These are phyloP conservation scores for Apus apus DNA, from an alignment of 2,113 vertebrate species.

Conservation along the genomic window DNA sequence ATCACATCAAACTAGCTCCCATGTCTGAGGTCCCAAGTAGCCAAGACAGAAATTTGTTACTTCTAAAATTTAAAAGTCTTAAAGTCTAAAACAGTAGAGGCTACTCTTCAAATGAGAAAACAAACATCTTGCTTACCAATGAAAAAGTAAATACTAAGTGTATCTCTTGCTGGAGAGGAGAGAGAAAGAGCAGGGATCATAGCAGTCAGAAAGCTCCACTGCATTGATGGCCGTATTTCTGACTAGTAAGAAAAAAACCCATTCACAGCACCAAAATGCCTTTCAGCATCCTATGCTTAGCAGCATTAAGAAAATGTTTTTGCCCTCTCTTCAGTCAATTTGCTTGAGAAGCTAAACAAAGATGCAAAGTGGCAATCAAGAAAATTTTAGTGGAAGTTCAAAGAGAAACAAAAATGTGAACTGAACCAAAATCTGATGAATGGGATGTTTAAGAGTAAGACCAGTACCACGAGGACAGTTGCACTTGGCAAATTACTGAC, in stretches of 20 bases:
- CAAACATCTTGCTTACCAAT: neutral
- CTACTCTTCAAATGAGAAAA: neutral
- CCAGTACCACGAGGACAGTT: neutral
- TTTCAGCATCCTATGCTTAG: neutral
- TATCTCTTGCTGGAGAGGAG: neutral
- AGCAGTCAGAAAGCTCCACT: neutral
- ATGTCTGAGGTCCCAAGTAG: neutral
- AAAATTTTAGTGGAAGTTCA: neutral
- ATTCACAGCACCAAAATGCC: neutral
- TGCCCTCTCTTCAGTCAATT: neutral
- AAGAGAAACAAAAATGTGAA: neutral
- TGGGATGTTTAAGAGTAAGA: neutral
- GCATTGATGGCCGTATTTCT: neutral
- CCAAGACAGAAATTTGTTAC: neutral
- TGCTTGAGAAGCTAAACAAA: neutral
- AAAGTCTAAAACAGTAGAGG: neutral
- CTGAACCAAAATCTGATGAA: neutral
- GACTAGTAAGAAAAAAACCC: neutral
- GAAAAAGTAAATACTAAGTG: neutral
- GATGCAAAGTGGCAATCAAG: neutral
- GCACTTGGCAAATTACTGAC: neutral
- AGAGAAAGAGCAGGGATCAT: neutral
- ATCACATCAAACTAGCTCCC: conserved; percentile 13
- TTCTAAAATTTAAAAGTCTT: neutral
- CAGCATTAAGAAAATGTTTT: neutral